Conservation (phyloP, 2,797 vertebrate species). For the Spinus pinus region DNA sequence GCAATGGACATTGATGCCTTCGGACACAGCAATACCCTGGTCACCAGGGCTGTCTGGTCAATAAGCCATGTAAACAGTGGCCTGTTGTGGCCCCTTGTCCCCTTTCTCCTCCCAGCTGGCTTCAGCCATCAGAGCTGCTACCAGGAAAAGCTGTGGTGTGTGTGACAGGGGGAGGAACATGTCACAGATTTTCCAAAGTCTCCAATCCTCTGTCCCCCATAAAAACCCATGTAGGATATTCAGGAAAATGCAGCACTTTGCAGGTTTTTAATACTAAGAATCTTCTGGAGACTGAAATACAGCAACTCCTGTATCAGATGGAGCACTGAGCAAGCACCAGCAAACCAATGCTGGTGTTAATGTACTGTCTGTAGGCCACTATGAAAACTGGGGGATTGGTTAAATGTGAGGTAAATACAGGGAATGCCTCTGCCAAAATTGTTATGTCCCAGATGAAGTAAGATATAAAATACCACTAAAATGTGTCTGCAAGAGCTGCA, state of each 20-base stretch:
- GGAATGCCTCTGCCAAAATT: neutral
- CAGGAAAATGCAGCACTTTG: neutral
- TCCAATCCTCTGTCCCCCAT: neutral
- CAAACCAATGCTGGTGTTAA: neutral
- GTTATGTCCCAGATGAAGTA: neutral
- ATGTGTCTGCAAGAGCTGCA: neutral
- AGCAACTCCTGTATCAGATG: neutral
- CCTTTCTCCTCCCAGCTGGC: neutral
- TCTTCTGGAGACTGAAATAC: neutral
- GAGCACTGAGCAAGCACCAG: neutral
- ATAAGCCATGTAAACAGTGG: rapidly evolving
- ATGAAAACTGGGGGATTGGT: neutral
- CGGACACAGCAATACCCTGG: rapidly evolving
- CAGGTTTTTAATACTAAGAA: neutral
- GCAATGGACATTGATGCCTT: neutral
- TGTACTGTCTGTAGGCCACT: neutral
- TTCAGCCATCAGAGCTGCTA: neutral
- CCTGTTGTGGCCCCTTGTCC: neutral
- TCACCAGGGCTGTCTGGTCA: neutral
- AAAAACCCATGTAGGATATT: rapidly evolving
- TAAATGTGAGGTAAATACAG: neutral
- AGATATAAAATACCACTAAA: neutral
- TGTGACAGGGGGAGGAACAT: rapidly evolving
- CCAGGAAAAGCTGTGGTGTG: neutral
- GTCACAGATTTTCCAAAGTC: neutral